Conservation (phyloP, 2,797 vertebrate species). For the Pangasius mekongensis region DNA sequence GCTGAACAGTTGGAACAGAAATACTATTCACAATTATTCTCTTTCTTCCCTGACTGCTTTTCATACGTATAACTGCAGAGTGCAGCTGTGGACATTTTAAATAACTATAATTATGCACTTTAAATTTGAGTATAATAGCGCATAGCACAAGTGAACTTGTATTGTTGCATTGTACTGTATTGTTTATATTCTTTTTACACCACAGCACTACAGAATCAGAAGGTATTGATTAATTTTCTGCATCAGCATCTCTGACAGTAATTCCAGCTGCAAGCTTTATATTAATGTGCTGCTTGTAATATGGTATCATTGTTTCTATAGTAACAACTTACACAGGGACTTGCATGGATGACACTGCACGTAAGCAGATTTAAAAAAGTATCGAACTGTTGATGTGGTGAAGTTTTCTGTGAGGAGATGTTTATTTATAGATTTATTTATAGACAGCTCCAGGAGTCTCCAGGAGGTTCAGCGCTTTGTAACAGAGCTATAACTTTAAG, state of each 20-base stretch:
- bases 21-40: background rate
- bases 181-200: background rate
- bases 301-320: background rate
- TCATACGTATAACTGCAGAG: background rate
- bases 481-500: background rate
- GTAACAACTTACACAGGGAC: background rate
- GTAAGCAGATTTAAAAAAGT: background rate
- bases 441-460: background rate
- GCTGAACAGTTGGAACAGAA: background rate
- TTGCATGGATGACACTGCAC: background rate
- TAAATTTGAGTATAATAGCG: background rate
- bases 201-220: background rate
- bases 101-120: background rate
- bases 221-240: background rate
- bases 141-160: no score
- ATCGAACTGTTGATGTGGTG: background rate
- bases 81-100: background rate
- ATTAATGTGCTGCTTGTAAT: background rate
- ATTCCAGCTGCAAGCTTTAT: background rate
- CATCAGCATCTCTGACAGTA: background rate
- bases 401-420: background rate
- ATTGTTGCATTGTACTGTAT: background rate
- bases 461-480: background rate
- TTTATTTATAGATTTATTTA: no score
- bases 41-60: background rate